Base-by-base conservation (phyloP, 2,888 invertebrate species). In the Philhelius pedissequus region DNA sequence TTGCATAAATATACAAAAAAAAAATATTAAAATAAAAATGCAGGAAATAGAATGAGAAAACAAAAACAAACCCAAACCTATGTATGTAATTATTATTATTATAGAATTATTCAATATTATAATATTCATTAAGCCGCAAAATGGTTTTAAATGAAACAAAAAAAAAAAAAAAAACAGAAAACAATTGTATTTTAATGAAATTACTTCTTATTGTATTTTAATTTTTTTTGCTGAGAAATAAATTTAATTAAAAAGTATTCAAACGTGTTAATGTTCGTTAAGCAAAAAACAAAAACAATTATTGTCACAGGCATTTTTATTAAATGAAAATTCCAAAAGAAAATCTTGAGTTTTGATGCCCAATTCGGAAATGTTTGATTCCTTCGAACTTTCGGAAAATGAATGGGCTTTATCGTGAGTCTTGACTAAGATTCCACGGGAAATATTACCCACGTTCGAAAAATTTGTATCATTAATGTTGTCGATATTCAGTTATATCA, bases 181-280 rank as follows among this genome's bases (percentile, higher is more conserved):
- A 45, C 8, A 54, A 62, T n/a, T 81, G 70, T 76, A 70, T 76
- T 70, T 64, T 66, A 76, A 56, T 66, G 64, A 64, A 60, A 68
- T 69, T 20, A 43, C 52, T 54, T 62, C 64, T 45, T 20, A 64
- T 64, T 68, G 48, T 73, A 50, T 50, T 79, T 74, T 20, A 56
- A n/a, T 52, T 45, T 60, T 60, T 75, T 81, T 76, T 66, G 81
- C 70, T 81, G 81, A 76, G 38, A 81, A 76, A 76, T 58, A 81
- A 76, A 80, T 43, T 62, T 18, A 75, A 68, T 38, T 56, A 20
- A 70, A 4, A 75, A 56, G 35, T 62, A 32, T 30, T 35, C 11
- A 15, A 52, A 32, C 18, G 4, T 3, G 4, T 38, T 38, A 1
- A 7, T 32, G 13, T 58, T 35, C 13, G 11, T 32, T 32, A 4